Evolutionary conservation across 2,113 vertebrate species (phyloP), one percentile per base, ranked within the genome.

Genomic region (Patagioenas fasciata): DNA sequence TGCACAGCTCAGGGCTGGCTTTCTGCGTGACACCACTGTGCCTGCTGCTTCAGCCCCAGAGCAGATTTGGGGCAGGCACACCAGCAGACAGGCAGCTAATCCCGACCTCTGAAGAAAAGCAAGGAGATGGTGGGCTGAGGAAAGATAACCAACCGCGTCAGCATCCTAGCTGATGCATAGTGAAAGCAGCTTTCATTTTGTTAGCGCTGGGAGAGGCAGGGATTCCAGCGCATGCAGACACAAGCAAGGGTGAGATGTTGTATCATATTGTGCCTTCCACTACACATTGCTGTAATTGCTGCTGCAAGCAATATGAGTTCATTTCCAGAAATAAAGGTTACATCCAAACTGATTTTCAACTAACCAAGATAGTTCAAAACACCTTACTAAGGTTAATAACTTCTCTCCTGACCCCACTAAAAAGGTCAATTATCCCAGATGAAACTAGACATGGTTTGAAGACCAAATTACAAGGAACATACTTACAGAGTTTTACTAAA

Each of bases 151-250:
- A 64, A 40, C 20, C 40, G 8, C 1, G 13, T 42, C 29, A 65
- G 31, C 21, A 6, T 31, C 31, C 28, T 1, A 32, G 72, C 11
- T 1, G 3, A 57, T 4, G 10, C 20, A 32, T 0, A 7, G 15
- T 21, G 54, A 80, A 80, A 56, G 47, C 15, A 18, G 29, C 20
- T 66, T 72, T 67, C 4, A 3, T 40, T 28, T 72, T 16, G n/a
- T 25, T 16, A 36, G 32, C 4, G 11, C 58, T 53, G 34, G 31
- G 21, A 44, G 15, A 54, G 54, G 54, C 36, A 72, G 34, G 62
- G 64, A 58, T 42, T 56, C 72, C 42, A 48, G 38, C 1, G 0
- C 17, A 9, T 2, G 40, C 0, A 1, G 15, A 77, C 11, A 25
- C 20, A 36, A 80, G 69, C 13, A 40, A 62, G 17, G 18, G 6